These are phyloP conservation scores for Papilio aristodemus DNA, from an alignment of 1,140 invertebrate species.

Conservation along the genomic window DNA sequence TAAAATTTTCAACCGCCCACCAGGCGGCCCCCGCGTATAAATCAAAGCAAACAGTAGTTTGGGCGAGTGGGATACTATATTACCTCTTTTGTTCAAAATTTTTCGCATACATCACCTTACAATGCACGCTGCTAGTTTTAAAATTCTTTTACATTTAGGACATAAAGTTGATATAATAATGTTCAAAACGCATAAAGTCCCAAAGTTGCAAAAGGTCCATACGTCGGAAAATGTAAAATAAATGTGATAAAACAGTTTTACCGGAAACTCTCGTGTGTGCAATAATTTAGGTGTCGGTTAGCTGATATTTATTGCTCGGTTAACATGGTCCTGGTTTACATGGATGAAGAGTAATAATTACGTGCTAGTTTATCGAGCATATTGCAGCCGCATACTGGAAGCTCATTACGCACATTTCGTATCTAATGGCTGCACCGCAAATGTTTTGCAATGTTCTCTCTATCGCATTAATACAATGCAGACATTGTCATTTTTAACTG, in stretches of 20 bases:
- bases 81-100: constrained; percentile 51
- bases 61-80: constrained; percentile 49
- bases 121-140: constrained; percentile 27
- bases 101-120: constrained; percentile 36
- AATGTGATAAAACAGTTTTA: constrained; percentile 44
- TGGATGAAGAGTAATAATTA: constrained; percentile 48
- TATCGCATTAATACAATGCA: constrained; percentile 36
- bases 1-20: constrained; percentile 71
- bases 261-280: constrained; percentile 54
- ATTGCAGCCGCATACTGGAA: constrained; percentile 34
- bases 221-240: constrained; percentile 38
- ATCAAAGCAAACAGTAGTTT: constrained; percentile 74
- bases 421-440: constrained; percentile 39
- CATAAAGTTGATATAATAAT: constrained; percentile 32
- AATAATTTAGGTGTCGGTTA: constrained; percentile 58
- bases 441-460: constrained; percentile 36
- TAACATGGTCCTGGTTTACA: constrained; percentile 55
- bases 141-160: constrained; percentile 30
- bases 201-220: constrained; percentile 26
- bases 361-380: constrained; percentile 36
- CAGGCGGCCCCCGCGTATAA: constrained; percentile 61
- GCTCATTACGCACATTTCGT: constrained; percentile 43
- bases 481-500: constrained; percentile 14
- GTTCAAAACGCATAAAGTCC: constrained; percentile 16
- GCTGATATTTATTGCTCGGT: constrained; percentile 63